A percentile compares a stretch with the other conserved stretches of the same genome.
These are phyloP conservation scores for Eulemur macaco DNA, from an alignment of 2,113 vertebrate species.

Conservation along the genomic window DNA sequence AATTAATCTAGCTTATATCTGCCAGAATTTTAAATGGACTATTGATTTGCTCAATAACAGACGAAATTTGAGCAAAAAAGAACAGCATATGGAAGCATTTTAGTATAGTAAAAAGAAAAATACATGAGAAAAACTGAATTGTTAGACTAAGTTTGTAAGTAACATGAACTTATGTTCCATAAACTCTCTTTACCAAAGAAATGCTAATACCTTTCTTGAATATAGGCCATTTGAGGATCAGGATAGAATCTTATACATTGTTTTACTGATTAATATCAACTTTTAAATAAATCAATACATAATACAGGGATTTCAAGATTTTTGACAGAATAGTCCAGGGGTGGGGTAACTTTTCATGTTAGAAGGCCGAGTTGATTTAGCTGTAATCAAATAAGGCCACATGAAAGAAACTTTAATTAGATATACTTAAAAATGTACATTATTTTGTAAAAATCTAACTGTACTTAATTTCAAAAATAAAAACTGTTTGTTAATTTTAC, in stretches of 20 bases:
- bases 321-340: neutral
- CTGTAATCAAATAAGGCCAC: too few relatives aligned
- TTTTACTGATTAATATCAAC: neutral
- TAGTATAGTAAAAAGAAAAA: neutral
- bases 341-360: too few relatives aligned
- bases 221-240: neutral
- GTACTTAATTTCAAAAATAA: too few relatives aligned
- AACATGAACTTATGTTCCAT: neutral
- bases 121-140: neutral
- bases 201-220: neutral
- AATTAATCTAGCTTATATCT: constrained; percentile 28
- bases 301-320: neutral
- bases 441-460: too few relatives aligned
- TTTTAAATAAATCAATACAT: neutral
- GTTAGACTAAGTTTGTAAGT: neutral
- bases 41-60: neutral
- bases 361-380: too few relatives aligned
- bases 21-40: constrained; percentile 22
- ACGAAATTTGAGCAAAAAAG: neutral
- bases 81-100: constrained; percentile 15
- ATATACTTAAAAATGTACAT: too few relatives aligned
- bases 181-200: neutral
- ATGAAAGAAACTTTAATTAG: too few relatives aligned
- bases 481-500: too few relatives aligned
- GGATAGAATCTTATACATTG: neutral